Evolutionary conservation across 2,888 invertebrate species (phyloP), one percentile per base, ranked within the genome.

Genomic region (Meteorus cinctellus): DNA sequence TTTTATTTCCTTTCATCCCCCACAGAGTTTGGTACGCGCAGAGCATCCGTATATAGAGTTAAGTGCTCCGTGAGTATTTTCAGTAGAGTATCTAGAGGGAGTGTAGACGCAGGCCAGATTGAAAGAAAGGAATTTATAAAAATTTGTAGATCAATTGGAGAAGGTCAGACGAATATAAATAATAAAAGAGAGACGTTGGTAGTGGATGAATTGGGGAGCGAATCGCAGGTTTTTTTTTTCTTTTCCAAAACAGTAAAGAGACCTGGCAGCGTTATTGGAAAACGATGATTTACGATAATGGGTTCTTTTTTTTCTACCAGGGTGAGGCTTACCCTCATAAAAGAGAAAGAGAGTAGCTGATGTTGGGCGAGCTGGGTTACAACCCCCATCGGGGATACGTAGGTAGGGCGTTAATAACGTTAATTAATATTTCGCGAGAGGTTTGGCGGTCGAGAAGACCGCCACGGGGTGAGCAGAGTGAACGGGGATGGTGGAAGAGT

Each of bases 271-370:
- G 88, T 91, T 92, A 92, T 91, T 91, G 91, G 91, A 89, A 91
- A 91, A 90, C 90, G 91, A 91, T 92, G 91, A 92, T 92, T 92
- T 92, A 92, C 91, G 91, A 91, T 92, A 91, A 92, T 91, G 91
- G 91, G 90, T 63, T 90, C 8, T 24, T 90, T 90, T 82, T 90
- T 90, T 88, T 85, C 77, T 76, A 70, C 63, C 34, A 34, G 51
- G 31, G 27, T 65, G 12, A 48, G 48, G 31, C 45, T 31, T 19
- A 59, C 55, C 60, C 72, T 62, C 76, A 59, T 69, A 73, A 68
- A 65, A 68, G 45, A 67, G 48, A 48, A 69, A 66, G 81, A 71
- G 70, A 76, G 78, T 79, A 74, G 74, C 78, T 63, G 74, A 76
- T 79, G 79, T 80, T 70, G 72, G 12, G 73, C 72, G 74, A 74